Conservation (phyloP, 1,140 invertebrate species). For the Hesperophylax magnus region DNA sequence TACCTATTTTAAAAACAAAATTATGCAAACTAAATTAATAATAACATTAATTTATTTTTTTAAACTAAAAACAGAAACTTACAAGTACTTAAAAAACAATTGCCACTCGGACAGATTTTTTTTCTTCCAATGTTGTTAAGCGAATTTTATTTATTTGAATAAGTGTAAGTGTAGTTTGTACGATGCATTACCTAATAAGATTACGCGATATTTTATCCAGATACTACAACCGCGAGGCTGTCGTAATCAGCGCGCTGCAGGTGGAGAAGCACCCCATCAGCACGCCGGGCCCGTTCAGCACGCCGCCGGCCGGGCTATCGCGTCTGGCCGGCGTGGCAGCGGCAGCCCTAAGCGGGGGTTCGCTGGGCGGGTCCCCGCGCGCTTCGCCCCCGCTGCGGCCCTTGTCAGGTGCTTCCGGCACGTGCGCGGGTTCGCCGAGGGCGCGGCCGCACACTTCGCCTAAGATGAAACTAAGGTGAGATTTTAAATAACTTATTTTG, state of each 20-base stretch:
- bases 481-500: too few species aligned
- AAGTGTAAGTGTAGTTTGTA: too few species aligned
- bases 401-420: conserved; percentile 69
- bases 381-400: conserved; percentile 65
- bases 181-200: too few species aligned
- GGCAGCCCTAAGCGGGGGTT: conserved; percentile 60
- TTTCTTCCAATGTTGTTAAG: too few species aligned
- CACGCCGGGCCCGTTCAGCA: conserved; percentile 84
- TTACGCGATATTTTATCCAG: conserved; percentile 64
- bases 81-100: too few species aligned
- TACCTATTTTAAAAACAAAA: too few species aligned
- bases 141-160: too few species aligned
- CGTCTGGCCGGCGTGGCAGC: conserved; percentile 67
- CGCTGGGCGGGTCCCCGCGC: conserved; percentile 58
- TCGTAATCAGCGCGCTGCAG: conserved; percentile 93
- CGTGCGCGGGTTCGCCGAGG: conserved; percentile 70
- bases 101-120: too few species aligned
- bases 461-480: conserved; percentile 91
- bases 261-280: conserved; percentile 93
- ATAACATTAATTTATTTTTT: too few species aligned
- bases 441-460: conserved; percentile 81
- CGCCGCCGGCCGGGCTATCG: conserved; percentile 73
- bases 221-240: conserved; percentile 92
- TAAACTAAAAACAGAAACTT: too few species aligned
- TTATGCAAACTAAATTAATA: too few species aligned